Conservation (phyloP, 2,113 vertebrate genomes). For the Galbula dea region DNA sequence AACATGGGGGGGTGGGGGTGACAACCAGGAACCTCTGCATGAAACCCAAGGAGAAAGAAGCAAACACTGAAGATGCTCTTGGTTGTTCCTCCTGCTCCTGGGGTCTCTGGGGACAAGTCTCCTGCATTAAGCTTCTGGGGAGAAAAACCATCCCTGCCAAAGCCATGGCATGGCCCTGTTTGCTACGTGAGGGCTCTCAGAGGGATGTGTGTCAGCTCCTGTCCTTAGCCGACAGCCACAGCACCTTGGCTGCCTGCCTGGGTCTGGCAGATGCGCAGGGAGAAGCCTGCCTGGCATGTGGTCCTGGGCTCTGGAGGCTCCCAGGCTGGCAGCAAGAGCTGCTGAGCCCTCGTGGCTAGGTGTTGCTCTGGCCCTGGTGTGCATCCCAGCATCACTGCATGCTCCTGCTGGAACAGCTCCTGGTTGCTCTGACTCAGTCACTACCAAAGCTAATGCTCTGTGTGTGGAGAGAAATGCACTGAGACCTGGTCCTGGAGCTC, state of each 20-base stretch:
- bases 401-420: neutral
- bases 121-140: neutral
- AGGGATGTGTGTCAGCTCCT: neutral
- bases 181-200: neutral
- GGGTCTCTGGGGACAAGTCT: neutral
- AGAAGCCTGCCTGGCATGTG: neutral
- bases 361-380: neutral
- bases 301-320: neutral
- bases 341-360: neutral
- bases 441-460: neutral
- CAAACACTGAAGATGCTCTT: too few species aligned
- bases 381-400: neutral
- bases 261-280: neutral
- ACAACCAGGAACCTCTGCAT: neutral
- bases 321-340: neutral
- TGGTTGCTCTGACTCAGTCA: neutral
- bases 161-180: neutral
- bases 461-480: neutral
- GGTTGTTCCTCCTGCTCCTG: too few species aligned
- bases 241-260: neutral
- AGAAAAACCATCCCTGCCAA: neutral
- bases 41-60: neutral
- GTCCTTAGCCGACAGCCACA: neutral
- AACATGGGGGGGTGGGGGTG: rapidly evolving
- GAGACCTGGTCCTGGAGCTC: neutral